Conservation (phyloP, 2,113 vertebrate genomes). For the Caracal caracal region DNA sequence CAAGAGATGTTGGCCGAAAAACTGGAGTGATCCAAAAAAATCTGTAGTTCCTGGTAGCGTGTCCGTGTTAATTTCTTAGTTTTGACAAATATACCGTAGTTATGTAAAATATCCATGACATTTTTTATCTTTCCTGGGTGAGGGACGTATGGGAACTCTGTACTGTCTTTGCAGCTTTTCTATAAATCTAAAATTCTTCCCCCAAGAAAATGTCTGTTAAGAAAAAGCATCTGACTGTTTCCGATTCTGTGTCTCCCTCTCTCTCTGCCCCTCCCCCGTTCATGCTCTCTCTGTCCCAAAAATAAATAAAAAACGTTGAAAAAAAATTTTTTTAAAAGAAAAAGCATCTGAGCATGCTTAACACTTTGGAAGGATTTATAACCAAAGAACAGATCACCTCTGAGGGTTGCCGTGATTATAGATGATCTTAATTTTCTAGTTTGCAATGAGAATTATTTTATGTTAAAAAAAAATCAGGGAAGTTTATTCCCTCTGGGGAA, state of each 20-base stretch:
- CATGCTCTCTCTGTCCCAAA: no score
- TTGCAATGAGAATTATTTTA: background rate
- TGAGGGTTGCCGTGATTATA: background rate
- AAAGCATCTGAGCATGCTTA: background rate
- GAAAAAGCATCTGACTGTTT: background rate
- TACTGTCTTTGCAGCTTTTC: background rate
- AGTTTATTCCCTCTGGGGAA: background rate
- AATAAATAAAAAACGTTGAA: no score
- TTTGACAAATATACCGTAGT: background rate
- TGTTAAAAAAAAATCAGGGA: background rate
- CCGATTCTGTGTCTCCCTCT: no score
- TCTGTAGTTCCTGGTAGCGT: background rate
- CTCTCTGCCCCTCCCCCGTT: no score
- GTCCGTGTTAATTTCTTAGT: background rate
- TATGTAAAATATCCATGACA: background rate
- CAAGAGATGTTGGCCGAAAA: background rate
- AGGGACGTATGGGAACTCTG: background rate
- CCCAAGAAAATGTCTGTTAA: background rate
- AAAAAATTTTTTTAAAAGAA: no score
- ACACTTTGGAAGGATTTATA: background rate
- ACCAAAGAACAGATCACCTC: background rate
- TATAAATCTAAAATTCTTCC: slow-evolving; percentile 11
- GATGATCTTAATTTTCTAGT: background rate
- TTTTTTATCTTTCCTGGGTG: background rate
- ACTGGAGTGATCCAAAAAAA: background rate